Evolutionary conservation across 2,888 invertebrate species (phyloP), one percentile per base, ranked within the genome.

Genomic region (Unio delphinus): DNA sequence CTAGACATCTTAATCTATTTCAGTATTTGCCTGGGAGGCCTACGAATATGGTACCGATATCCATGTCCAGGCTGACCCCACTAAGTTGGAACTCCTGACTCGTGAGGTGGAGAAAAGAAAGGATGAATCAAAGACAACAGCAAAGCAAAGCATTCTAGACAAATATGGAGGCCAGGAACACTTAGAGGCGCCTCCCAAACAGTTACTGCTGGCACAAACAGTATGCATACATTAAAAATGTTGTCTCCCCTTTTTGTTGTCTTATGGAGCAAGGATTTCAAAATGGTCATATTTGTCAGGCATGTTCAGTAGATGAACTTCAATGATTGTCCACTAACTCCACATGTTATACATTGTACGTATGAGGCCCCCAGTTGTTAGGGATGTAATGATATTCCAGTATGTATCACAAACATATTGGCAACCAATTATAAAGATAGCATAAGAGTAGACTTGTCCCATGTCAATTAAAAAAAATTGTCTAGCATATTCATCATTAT

Each of bases 161-260:
- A 95, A 94, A 88, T 99, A 99, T 87, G 99, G 99, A 0, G 99
- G 99, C 0, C 95, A 95, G 78, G 96, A 98, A 86, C 96, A 99
- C 80, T 89, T 90, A 28, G 91, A 96, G 75, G 95, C 93, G 0
- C 97, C 96, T 0, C 96, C 98, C 0, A 94, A 94, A 83, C 94
- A 96, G n/a, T 91, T 99, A 61, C 91, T 97, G 6, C 89, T 98
- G 66, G 98, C 98, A 0, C 99, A 99, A 90, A 97, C 96, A 0
- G 90, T 90, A 81, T 78, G 86, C 79, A 26, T 23, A 17, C 23
- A 56, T 20, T 30, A 57, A 56, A 59, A 23, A 20, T 54, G 2
- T 20, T 61, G 20, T 61, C 30, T 61, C 20, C 11, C 23, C 20
- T 0, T 28, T 20, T 67, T 34, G 55, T 56, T 28, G 26, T 8